Evolutionary conservation across 2,888 invertebrate species (phyloP), one percentile per base, ranked within the genome.

Genomic region (Volucella inflata): DNA sequence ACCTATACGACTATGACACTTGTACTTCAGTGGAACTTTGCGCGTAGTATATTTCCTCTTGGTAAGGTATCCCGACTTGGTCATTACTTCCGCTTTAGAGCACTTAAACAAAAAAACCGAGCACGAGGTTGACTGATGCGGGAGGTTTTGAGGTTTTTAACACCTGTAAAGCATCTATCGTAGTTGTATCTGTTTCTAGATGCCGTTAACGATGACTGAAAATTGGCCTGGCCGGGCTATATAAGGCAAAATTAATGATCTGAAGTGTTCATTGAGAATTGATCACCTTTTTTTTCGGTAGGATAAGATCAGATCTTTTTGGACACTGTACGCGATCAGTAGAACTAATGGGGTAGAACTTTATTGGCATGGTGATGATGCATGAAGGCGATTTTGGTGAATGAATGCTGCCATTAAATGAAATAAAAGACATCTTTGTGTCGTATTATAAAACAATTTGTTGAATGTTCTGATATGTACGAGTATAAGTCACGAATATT

Each of bases 61-160:
- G 40, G 40, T 57, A 40, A 40, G 40, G 11, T 8, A 16, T 51
- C 50, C 60, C 48, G 30, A 16, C 50, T 57, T 65, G 65, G 44
- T 21, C 14, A 65, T 65, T 75, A 48, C 51, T 65, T 48, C 53
- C 55, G 40, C 64, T 40, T 55, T 57, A 57, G 57, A 9, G 16
- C 55, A 11, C 40, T 65, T 36, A 12, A 38, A 38, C 36, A 1
- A 12, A 57, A n/a, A 36, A 51, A n/a, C n/a, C n/a, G n/a, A n/a
- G 6, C 30, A 30, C 6, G 30, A 6, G 30, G 30, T 4, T 30
- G 30, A 30, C 30, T 44, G 17, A 12, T 30, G 55, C 68, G 36
- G 53, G 55, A 12, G 68, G 30, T 30, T 30, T 30, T 30, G 38
- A 21, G 2, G 4, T 55, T 12, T 21, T 68, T 9, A 11, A 46